Evolutionary conservation across 2,888 invertebrate species (phyloP), one percentile per base, ranked within the genome.

Genomic region (Ophion obscuratus): DNA sequence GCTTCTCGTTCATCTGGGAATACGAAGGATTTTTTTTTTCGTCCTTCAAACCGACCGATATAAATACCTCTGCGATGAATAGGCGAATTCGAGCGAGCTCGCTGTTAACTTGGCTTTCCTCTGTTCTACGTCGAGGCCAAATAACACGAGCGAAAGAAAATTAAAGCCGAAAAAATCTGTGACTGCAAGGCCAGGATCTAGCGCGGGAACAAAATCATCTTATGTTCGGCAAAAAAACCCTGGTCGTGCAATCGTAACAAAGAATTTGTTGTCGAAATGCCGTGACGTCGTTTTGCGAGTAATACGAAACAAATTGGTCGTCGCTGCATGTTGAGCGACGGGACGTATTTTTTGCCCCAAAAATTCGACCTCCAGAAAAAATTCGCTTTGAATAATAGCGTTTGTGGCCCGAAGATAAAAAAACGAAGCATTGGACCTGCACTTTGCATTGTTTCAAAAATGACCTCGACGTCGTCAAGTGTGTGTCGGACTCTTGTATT

Each of bases 81-180:
- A 77, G 68, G 59, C 57, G 68, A 59, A 61, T 78, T 68, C 59
- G 44, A 68, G 80, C 71, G 24, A n/a, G n/a, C 64, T 24, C 53
- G 36, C 27, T 47, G 40, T 57, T 36, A 73, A 57, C 80, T 64
- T 64, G 64, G 40, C n/a, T 57, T 64, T 53, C 11, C 40, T 71
- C 53, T 64, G 61, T 64, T 36, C 71, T 24, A 80, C 64, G 71
- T 57, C 53, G 64, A 53, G 71, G 53, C 64, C 53, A 31, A 80
- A 71, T 64, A 36, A 73, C 71, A 73, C 47, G 64, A 17, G 64
- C 3, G 27, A 17, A 53, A 61, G n/a, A 61, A 78, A 53, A 53
- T 53, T 68, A 61, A 68, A 44, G n/a, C 53, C 47, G 61, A 17
- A 57, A 67, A 77, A 78, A 66, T 24, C 57, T 57, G 61, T 27